These are phyloP conservation scores for Zophobas atratus DNA, from an alignment of 1,140 invertebrate genomes.

Conservation along the genomic window DNA sequence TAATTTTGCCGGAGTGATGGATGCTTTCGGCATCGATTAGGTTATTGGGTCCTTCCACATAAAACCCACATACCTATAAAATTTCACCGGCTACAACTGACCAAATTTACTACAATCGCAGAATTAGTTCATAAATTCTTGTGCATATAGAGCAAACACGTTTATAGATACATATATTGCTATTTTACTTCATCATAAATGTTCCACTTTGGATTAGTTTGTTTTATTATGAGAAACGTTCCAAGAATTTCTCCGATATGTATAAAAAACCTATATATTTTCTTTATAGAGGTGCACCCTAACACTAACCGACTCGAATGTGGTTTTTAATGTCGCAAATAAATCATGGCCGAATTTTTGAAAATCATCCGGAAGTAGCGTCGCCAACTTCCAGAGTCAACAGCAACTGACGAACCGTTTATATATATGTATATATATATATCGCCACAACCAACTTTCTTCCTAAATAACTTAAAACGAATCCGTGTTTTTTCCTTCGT, in stretches of 20 bases:
- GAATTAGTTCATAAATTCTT: conserved; percentile 28
- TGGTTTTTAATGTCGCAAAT: background rate
- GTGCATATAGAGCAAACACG: conserved; percentile 8
- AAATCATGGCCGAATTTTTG: background rate
- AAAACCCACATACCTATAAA: conserved; percentile 26
- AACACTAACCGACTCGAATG: background rate
- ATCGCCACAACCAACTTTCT: no score
- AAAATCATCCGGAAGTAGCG: no score
- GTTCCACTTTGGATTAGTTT: conserved; percentile 15
- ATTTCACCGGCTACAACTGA: conserved; percentile 22
- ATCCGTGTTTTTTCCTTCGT: no score
- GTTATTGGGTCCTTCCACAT: conserved; percentile 21
- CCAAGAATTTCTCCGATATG: background rate
- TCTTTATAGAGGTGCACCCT: background rate
- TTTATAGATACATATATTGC: conserved; percentile 12
- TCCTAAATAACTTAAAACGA: no score
- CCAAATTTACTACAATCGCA: conserved; percentile 33
- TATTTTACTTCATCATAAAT: conserved; percentile 24
- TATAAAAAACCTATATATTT: conserved; percentile 6
- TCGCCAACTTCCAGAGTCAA: no score
- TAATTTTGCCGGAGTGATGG: conserved; percentile 20
- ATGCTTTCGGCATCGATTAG: conserved; percentile 21
- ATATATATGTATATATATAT: no score
- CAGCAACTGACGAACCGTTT: no score
- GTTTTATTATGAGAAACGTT: conserved; percentile 16